Evolutionary conservation across 1,140 invertebrate genomes (phyloP), one percentile per base, ranked within the genome.

Genomic region (Marisa cornuarietis): DNA sequence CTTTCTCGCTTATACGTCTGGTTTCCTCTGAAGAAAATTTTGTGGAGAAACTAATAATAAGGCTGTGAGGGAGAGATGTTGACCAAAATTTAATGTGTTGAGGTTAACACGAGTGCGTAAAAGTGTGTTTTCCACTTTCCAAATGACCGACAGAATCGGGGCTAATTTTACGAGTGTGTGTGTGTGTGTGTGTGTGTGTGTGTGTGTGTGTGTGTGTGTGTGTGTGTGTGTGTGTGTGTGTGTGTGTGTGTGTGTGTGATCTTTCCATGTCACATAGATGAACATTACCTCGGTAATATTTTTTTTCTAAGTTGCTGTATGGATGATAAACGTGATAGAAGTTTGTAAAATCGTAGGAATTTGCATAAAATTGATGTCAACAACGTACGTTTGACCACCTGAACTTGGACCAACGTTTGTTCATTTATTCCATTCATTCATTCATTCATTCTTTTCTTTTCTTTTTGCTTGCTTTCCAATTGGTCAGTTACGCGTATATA

Each of bases 151-250:
- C 62, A 18, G 18, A 20, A 4, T 18, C 2, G 18, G n/a, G 4
- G 4, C 18, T 20, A 63, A 2, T 63, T 63, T 63, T 63, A 63
- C 18, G n/a, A 63, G 4, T 4, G 62, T 4, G 62, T 63, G 7
- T 74, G 52, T 58, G 52, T 74, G 51, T 74, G 52, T 74, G 72
- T 74, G 51, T 74, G 51, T 74, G 51, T 74, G 72, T 74, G 51
- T 74, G 72, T 74, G 26, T 74, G 72, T 74, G 51, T 74, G 72
- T 74, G 26, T 74, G 52, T 58, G 52, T 74, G 51, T 74, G 52
- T 74, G 72, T 74, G 51, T 74, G 51, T 74, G 4, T 4, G 62
- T 4, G 62, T 63, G 7, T 74, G 52, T 58, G 52, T 74, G 51
- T 74, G 52, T 74, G 72, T 74, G 51, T 74, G 51, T 74, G 51